Evolutionary conservation across 2,888 invertebrate species (phyloP), one percentile per base, ranked within the genome.

Genomic region (Leptothorax acervorum): DNA sequence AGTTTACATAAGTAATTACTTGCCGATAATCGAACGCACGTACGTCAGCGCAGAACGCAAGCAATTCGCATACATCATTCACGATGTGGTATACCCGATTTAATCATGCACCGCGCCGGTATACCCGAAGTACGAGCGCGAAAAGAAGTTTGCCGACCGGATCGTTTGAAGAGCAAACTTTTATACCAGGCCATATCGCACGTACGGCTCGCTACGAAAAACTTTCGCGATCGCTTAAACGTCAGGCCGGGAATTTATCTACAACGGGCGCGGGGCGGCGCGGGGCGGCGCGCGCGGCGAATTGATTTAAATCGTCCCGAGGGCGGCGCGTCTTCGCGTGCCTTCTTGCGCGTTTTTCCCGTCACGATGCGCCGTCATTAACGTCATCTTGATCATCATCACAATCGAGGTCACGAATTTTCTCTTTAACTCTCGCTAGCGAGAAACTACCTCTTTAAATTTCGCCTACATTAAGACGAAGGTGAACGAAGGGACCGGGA

Each of bases 251-350:
- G 55, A 70, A 87, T 87, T 87, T 87, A 75, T 86, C 65, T 66
- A 28, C 62, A 60, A 18, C 45, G 63, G 23, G 51, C n/a, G 53
- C 70, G n/a, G n/a, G n/a, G 48, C 60, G 68, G 76, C 31, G 65
- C 23, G 23, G 23, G 23, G 23, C 23, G 23, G 23, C n/a, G 51
- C n/a, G 53, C 70, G 48, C 60, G 68, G 76, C 31, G 65, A 87
- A 87, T 85, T 87, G 85, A 85, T 87, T 87, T 76, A 85, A 87
- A 70, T 75, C 51, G 70, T 51, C 63, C 51, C 70, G 60, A 23
- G 57, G 57, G 63, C 12, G 55, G 48, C 63, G 60, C 55, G 42
- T 60, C 31, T 28, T 45, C 48, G 39, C 82, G 73, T 15, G 62
- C n/a, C 15, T 35, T 48, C 9, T 53, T 11, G 3, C 63, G 51